Percentiles rank a stretch among this genome's conserved stretches.
phyloP scores from a whole-genome alignment of 1,140 invertebrate species.

The Heliothis subflexa region DNA sequence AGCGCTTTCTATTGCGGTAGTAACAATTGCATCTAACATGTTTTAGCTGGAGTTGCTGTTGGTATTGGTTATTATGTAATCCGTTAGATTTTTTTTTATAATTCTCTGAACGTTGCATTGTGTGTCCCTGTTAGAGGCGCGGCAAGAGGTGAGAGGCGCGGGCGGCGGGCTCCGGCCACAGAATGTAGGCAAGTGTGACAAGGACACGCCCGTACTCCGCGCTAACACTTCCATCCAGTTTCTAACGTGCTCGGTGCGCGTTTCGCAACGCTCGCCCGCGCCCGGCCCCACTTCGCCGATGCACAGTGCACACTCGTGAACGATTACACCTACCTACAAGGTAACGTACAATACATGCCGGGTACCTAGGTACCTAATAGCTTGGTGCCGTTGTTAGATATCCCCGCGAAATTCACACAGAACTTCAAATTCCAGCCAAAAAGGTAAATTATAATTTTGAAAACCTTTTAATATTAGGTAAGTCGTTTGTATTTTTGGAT shows the following conservation, averaged over 20 bases:
- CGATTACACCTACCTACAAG: conserved; percentile 74
- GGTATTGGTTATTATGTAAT: conserved; percentile 56
- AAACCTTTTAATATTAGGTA: conserved; percentile 17
- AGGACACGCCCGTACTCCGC: conserved; percentile 84
- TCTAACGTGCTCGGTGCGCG: conserved; percentile 80
- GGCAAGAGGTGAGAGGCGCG: conserved; percentile 63
- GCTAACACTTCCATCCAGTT: conserved; percentile 85
- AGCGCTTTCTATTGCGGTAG: neutral
- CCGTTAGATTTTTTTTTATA: conserved; percentile 73
- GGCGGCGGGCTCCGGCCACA: conserved; percentile 66
- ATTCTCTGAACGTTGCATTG: conserved; percentile 76
- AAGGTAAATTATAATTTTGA: neutral
- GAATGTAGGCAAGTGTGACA: conserved; percentile 86
- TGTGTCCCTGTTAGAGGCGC: conserved; percentile 71
- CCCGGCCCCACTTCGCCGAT: conserved; percentile 69
- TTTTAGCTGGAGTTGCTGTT: neutral
- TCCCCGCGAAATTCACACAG: too few relatives aligned
- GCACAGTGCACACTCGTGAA: conserved; percentile 66
- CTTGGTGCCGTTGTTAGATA: conserved; percentile 14
- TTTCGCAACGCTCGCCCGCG: conserved; percentile 80
- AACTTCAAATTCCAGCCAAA: neutral
- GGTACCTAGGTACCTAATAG: conserved; percentile 48
- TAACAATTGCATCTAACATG: neutral
- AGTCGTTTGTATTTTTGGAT: conserved; percentile 41
- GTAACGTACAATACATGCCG: conserved; percentile 66